Conservation (phyloP, 2,888 invertebrate genomes). For the Coecobrya sp. region DNA sequence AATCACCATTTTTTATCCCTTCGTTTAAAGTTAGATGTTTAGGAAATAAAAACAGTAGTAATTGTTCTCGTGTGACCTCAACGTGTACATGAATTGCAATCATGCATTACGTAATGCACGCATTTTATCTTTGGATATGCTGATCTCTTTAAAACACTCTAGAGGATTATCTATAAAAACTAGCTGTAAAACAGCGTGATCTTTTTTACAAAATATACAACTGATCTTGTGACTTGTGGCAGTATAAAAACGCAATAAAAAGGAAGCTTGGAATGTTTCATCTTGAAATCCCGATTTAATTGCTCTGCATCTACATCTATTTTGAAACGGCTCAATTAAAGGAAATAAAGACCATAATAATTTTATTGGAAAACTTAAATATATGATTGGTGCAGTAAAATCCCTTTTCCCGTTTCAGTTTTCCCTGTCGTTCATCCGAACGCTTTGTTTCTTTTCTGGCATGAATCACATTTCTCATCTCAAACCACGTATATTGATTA, state of each 20-base stretch:
- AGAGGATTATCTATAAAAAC: no score
- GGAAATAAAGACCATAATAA: not conserved
- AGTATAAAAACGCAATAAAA: not conserved
- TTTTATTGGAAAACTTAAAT: constrained; percentile 45
- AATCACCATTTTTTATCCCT: not conserved
- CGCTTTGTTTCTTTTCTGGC: constrained; percentile 4
- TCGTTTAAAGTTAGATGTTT: not conserved
- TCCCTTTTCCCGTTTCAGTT: not conserved
- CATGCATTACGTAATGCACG: constrained; percentile 1
- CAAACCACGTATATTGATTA: not conserved
- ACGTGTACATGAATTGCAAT: not conserved
- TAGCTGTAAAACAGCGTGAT: no score
- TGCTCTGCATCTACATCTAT: not conserved
- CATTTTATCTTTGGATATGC: not conserved
- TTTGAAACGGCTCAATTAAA: not conserved
- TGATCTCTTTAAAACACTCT: no score
- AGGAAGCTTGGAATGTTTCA: not conserved
- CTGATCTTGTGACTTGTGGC: not conserved
- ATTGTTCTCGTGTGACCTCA: not conserved
- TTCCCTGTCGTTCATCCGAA: not conserved
- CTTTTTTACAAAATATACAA: no score
- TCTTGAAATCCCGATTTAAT: not conserved
- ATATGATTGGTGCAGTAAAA: not conserved
- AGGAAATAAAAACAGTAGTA: not conserved
- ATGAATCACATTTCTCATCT: not conserved